A percentile compares a stretch with the other conserved stretches of the same genome.
Evolutionary conservation across 1,140 invertebrate genomes (phyloP).

Genomic region (Thalassaphorura encarpata): DNA sequence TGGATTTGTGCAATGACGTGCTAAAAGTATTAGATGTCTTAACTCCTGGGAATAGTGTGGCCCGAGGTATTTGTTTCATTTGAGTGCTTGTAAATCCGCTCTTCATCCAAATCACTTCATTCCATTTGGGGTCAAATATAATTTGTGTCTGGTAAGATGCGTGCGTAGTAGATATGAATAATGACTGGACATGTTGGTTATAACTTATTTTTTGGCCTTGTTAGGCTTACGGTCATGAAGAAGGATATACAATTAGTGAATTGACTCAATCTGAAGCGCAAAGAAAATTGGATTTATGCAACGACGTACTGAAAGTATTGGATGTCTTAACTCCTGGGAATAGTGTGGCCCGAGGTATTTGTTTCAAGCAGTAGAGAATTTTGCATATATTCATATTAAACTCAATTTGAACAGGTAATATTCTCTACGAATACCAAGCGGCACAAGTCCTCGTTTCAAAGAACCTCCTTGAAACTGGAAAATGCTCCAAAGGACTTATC

Average conservation of each 20-base stretch:
- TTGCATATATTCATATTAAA: background rate
- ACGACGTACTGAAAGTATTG: conserved; percentile 53
- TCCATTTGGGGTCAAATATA: conserved; percentile 26
- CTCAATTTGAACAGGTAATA: background rate
- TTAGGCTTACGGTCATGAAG: conserved; percentile 34
- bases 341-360: conserved; percentile 61
- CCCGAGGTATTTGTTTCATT: background rate
- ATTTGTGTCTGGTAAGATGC: conserved; percentile 19
- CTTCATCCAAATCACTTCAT: conserved; percentile 30
- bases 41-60: conserved; percentile 59
- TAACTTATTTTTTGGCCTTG: background rate
- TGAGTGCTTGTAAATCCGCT: conserved; percentile 16
- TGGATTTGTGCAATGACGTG: conserved; percentile 56
- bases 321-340: conserved; percentile 63
- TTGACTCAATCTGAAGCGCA: conserved; percentile 59
- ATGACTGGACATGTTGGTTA: background rate
- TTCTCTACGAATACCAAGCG: conserved; percentile 31
- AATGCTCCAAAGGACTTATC: conserved; percentile 19
- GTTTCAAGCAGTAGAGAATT: conserved; percentile 33
- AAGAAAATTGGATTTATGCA: conserved; percentile 61
- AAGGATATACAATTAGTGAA: conserved; percentile 53
- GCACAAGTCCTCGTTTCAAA: conserved; percentile 22
- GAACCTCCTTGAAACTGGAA: conserved; percentile 16
- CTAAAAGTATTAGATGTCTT: conserved; percentile 58
- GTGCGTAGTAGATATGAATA: too few relatives aligned